Percentiles rank a stretch among this genome's conserved stretches.
Evolutionary conservation across 2,797 vertebrate species (phyloP).

Genomic region (Iguana delicatissima): DNA sequence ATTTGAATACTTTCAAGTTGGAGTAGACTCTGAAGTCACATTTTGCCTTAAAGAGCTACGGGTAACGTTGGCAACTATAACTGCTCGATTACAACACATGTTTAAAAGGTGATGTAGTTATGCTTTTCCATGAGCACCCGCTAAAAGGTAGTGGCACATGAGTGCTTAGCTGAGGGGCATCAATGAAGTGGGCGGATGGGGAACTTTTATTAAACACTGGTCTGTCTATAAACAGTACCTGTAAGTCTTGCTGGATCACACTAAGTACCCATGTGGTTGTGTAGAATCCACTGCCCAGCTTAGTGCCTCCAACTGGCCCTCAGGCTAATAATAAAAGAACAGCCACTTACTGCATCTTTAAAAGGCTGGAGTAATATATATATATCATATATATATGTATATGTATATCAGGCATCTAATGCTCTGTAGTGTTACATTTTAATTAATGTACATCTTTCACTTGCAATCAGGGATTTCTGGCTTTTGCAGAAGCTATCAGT

Average conservation of each 20-base stretch:
- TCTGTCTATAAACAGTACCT: not conserved
- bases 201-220: not conserved
- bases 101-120: not conserved
- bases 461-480: conserved; percentile 86
- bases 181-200: not conserved
- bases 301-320: not conserved
- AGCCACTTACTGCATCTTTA: not conserved
- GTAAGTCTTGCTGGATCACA: not conserved
- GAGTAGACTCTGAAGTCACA: conserved; percentile 89
- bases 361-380: not conserved
- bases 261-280: not conserved
- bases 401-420: not conserved
- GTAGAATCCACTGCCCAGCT: not conserved
- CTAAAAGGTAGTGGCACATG: not conserved
- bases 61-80: conserved; percentile 80
- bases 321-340: not conserved
- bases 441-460: not conserved
- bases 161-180: not conserved
- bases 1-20: conserved; percentile 92
- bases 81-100: conserved; percentile 22
- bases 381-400: no score
- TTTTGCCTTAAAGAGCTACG: conserved; percentile 96
- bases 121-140: not conserved
- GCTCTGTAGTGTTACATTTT: not conserved
- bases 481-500: conserved; percentile 86